These are phyloP conservation scores for Chirona hameri DNA, from an alignment of 2,888 invertebrate species.

Conservation along the genomic window DNA sequence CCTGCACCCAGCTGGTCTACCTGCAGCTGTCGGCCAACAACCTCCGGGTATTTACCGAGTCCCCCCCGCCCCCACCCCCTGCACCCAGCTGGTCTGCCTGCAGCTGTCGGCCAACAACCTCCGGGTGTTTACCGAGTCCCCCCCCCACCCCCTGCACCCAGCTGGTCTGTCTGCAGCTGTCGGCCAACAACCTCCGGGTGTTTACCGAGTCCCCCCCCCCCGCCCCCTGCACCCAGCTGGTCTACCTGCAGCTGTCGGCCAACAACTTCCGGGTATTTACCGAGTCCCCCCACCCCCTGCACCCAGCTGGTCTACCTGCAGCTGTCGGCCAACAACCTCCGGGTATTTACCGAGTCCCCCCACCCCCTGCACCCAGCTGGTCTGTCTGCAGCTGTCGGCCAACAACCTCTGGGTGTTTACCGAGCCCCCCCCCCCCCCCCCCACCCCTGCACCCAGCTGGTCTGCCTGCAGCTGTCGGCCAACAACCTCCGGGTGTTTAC, in stretches of 20 bases:
- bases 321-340: constrained; percentile 40
- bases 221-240: neutral
- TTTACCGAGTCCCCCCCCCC: too few species aligned
- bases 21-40: constrained; percentile 41
- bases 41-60: too few species aligned
- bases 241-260: neutral
- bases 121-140: neutral
- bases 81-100: too few species aligned
- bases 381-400: constrained; percentile 42
- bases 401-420: constrained; percentile 39
- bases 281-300: constrained; percentile 58
- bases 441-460: neutral
- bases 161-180: constrained; percentile 41
- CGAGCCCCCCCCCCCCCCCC: too few species aligned
- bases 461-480: too few species aligned
- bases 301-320: constrained; percentile 50
- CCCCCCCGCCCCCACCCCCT: too few species aligned
- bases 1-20: constrained; percentile 37
- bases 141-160: neutral
- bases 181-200: constrained; percentile 40
- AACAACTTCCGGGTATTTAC: too few species aligned
- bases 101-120: too few species aligned
- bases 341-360: constrained; percentile 31
- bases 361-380: neutral
- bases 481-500: too few species aligned